Percentiles rank a stretch among this genome's conserved stretches.
phyloP scores from a whole-genome alignment of 2,888 invertebrate species.

The Sacculina carcini region DNA sequence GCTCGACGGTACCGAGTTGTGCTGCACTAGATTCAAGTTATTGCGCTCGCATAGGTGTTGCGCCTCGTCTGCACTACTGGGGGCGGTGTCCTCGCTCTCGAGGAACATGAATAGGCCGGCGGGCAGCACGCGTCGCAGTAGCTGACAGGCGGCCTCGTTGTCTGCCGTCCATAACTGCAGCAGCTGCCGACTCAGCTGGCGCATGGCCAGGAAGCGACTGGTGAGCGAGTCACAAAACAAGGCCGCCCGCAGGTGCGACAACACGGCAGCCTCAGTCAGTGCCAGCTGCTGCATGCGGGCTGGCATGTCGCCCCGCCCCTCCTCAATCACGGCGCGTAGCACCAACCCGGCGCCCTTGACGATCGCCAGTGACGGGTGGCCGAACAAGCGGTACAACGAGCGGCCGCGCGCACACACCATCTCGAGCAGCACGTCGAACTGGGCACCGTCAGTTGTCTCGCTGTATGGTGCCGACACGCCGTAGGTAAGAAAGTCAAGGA shows the following conservation, averaged over 20 bases:
- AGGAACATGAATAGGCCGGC: slow-evolving; percentile 67
- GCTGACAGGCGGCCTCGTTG: slow-evolving; percentile 63
- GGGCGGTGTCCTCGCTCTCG: slow-evolving; percentile 60
- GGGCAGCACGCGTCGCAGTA: slow-evolving; percentile 77
- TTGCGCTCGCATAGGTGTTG: slow-evolving; percentile 36
- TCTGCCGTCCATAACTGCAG: slow-evolving; percentile 89
- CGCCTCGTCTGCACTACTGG: slow-evolving; percentile 25
- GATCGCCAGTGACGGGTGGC: slow-evolving; percentile 88
- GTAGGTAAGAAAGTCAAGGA: slow-evolving; percentile 95
- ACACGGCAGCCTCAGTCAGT: slow-evolving; percentile 81
- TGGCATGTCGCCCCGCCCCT: slow-evolving; percentile 73
- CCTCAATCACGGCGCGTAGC: slow-evolving; percentile 91
- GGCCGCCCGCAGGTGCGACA: slow-evolving; percentile 68
- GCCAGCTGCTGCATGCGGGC: slow-evolving; percentile 84
- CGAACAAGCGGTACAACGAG: slow-evolving; percentile 68
- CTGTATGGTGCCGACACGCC: slow-evolving; percentile 94
- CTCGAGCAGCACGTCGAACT: slow-evolving; percentile 73
- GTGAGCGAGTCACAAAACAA: slow-evolving; percentile 43
- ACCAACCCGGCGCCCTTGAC: slow-evolving; percentile 94
- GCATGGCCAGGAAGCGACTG: slow-evolving; percentile 42
- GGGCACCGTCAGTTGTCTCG: slow-evolving; percentile 91
- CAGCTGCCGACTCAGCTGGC: slow-evolving; percentile 76
- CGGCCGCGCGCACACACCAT: slow-evolving; percentile 81
- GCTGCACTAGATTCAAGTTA: slow-evolving; percentile 73
- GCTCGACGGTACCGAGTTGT: slow-evolving; percentile 9